These are phyloP conservation scores for Eulacestoma nigropectus DNA, from an alignment of 2,113 vertebrate genomes.

Conservation along the genomic window DNA sequence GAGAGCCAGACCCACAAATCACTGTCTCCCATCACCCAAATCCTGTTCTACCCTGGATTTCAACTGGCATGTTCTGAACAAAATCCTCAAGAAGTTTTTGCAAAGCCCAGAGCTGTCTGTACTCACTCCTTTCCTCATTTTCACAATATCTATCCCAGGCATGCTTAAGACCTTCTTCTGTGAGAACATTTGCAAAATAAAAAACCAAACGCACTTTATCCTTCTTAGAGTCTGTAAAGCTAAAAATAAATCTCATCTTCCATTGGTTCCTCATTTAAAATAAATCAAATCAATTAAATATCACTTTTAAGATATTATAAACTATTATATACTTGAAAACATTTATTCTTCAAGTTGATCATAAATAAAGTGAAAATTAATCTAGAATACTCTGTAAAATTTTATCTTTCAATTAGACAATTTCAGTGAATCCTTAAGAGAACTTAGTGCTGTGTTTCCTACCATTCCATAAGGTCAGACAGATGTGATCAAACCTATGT, in stretches of 20 bases:
- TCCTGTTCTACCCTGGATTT: background rate
- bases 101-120: background rate
- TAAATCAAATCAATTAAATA: slow-evolving; percentile 55
- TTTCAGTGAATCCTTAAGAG: slow-evolving; percentile 54
- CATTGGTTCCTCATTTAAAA: slow-evolving; percentile 23
- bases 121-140: background rate
- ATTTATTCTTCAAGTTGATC: slow-evolving; percentile 57
- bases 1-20: slow-evolving; percentile 7
- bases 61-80: background rate
- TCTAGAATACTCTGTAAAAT: slow-evolving; percentile 31
- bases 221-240: slow-evolving; percentile 19
- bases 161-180: background rate
- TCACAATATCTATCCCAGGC: background rate
- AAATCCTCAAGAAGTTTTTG: background rate
- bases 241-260: slow-evolving; percentile 57
- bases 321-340: slow-evolving; percentile 36
- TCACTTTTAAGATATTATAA: background rate
- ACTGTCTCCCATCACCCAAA: background rate
- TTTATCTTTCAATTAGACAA: slow-evolving; percentile 59
- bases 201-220: slow-evolving; percentile 41
- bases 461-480: slow-evolving; percentile 25
- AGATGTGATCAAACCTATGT: slow-evolving; percentile 27
- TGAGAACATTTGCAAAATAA: slow-evolving; percentile 26
- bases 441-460: slow-evolving; percentile 27
- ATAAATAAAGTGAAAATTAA: slow-evolving; percentile 66